A percentile compares a stretch with the other conserved stretches of the same genome.
These are phyloP conservation scores for Bubo bubo DNA, from an alignment of 2,113 vertebrate species.

Conservation along the genomic window DNA sequence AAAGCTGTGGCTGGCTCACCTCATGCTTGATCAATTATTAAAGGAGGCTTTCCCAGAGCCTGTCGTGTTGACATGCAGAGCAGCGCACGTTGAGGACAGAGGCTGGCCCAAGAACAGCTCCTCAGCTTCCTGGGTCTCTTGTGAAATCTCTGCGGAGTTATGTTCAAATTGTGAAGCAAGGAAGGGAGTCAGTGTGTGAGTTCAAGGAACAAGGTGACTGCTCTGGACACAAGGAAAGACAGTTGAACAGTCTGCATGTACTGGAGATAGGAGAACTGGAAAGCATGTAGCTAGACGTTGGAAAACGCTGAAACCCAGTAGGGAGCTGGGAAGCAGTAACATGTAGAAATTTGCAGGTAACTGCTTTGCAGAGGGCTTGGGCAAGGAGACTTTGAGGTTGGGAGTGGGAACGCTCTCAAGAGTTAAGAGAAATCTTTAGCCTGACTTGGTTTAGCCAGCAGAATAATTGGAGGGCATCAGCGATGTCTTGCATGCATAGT, in stretches of 20 bases:
- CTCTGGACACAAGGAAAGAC: background rate
- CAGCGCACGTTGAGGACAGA: background rate
- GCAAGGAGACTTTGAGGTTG: background rate
- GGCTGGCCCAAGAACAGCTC: background rate
- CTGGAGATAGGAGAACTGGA: background rate
- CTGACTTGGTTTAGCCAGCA: background rate
- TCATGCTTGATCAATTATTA: background rate
- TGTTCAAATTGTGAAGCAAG: background rate
- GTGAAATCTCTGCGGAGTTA: background rate
- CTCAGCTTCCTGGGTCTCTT: background rate
- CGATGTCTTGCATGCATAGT: background rate
- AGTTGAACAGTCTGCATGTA: background rate
- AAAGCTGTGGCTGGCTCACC: background rate
- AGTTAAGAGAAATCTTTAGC: background rate
- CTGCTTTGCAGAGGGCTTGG: background rate
- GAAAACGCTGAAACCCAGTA: background rate
- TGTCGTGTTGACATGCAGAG: background rate
- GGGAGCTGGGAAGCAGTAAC: background rate
- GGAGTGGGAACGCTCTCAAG: background rate
- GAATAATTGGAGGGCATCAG: background rate
- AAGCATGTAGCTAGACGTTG: background rate
- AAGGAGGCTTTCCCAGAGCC: background rate
- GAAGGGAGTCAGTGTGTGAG: background rate
- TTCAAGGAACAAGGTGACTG: background rate
- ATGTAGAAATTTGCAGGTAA: background rate